Evolutionary conservation across 2,888 invertebrate species (phyloP).

Genomic region (Tetragonisca angustula): DNA sequence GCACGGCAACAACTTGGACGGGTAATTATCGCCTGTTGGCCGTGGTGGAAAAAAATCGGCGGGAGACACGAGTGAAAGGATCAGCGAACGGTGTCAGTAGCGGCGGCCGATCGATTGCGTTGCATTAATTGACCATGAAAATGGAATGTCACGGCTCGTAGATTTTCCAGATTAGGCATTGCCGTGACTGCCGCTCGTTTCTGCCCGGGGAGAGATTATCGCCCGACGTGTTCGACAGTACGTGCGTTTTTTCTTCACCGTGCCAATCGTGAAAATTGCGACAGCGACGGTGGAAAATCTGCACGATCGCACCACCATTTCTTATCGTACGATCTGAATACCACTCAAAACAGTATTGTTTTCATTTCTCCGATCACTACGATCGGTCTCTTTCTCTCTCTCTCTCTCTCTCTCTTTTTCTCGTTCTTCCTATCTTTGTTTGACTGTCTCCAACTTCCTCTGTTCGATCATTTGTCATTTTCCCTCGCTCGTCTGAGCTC

Average conservation of each 20-base stretch:
- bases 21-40: constrained; percentile 39
- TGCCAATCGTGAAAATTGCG: neutral
- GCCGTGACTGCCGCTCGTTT: constrained; percentile 61
- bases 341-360: neutral
- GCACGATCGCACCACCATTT: neutral
- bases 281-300: constrained; percentile 7
- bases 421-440: neutral
- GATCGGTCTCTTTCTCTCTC: neutral
- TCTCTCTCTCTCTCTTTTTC: neutral
- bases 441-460: neutral
- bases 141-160: constrained; percentile 68
- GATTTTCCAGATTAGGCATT: constrained; percentile 69
- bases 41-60: constrained; percentile 22
- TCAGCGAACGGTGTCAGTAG: constrained; percentile 52
- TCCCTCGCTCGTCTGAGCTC: neutral
- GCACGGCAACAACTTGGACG: constrained; percentile 8
- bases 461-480: neutral
- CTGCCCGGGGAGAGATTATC: constrained; percentile 38
- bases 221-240: constrained; percentile 24
- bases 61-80: constrained; percentile 59
- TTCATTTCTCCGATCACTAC: neutral
- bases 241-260: constrained; percentile 31
- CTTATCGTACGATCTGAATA: neutral
- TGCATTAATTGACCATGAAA: constrained; percentile 71
- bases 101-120: constrained; percentile 52